Conservation (phyloP, 2,888 invertebrate genomes). For the Callyntrura guangdongensis region DNA sequence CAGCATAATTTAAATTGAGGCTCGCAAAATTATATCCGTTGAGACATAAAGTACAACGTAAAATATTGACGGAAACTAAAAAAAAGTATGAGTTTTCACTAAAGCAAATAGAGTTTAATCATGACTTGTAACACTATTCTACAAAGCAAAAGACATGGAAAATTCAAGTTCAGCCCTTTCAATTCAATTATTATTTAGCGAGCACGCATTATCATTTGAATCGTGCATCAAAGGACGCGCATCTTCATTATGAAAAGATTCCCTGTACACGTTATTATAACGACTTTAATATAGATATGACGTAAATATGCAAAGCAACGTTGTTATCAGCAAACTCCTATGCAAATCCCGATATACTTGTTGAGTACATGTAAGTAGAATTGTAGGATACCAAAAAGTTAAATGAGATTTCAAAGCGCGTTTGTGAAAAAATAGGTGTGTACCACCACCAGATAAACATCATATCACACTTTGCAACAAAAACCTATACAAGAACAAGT, state of each 20-base stretch:
- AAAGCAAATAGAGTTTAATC: no score
- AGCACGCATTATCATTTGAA: background rate
- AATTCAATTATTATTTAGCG: background rate
- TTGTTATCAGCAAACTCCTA: conserved; percentile 29
- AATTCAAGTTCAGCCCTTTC: background rate
- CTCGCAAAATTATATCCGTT: no score
- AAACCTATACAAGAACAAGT: conserved; percentile 19
- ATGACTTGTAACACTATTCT: no score
- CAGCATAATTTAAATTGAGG: no score
- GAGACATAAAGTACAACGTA: no score
- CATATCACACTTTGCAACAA: conserved; percentile 57
- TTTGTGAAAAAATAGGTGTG: conserved; percentile 70
- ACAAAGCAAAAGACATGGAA: background rate
- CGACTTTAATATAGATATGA: conserved; percentile 8
- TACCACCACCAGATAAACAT: conserved; percentile 46
- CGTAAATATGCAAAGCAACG: conserved; percentile 26
- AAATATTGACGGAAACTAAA: no score
- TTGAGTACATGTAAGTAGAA: conserved; percentile 64
- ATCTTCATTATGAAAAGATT: background rate
- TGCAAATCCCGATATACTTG: conserved; percentile 40
- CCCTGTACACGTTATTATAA: background rate
- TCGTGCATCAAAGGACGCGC: background rate
- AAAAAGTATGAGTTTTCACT: no score
- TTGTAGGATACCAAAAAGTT: conserved; percentile 56
- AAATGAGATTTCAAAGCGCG: conserved; percentile 63